Evolutionary conservation across 2,888 invertebrate genomes (phyloP).

Genomic region (Cerceris rybyensis): DNA sequence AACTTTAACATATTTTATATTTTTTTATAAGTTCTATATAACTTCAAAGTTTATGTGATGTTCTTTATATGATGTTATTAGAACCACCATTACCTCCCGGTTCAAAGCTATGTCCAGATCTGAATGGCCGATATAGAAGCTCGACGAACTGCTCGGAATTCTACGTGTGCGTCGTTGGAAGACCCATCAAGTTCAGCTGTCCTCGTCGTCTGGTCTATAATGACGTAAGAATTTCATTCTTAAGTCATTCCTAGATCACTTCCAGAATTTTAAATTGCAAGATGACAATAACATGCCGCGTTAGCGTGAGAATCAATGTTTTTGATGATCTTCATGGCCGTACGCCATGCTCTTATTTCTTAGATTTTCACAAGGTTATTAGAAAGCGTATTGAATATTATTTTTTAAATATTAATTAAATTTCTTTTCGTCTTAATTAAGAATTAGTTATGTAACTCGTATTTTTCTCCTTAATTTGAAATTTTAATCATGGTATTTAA

Average conservation of each 20-base stretch:
- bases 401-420: too few relatives aligned
- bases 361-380: too few relatives aligned
- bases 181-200: conserved; percentile 85
- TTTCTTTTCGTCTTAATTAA: too few relatives aligned
- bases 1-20: too few relatives aligned
- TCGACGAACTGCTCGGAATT: conserved; percentile 86
- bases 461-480: too few relatives aligned
- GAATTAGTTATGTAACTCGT: too few relatives aligned
- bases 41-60: too few relatives aligned
- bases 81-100: conserved; percentile 74
- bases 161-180: conserved; percentile 85
- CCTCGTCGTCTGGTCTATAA: conserved; percentile 86
- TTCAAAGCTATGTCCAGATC: conserved; percentile 82
- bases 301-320: conserved; percentile 30
- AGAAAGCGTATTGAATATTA: too few relatives aligned
- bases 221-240: conserved; percentile 82
- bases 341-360: not conserved
- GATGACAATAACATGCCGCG: conserved; percentile 5
- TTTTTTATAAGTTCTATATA: too few relatives aligned
- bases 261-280: conserved; percentile 56
- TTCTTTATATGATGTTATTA: conserved; percentile 35
- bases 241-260: conserved; percentile 34
- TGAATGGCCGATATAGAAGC: conserved; percentile 86
- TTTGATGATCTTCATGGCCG: not conserved
- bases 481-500: too few relatives aligned